A percentile compares a stretch with the other conserved stretches of the same genome.
phyloP scores from a whole-genome alignment of 2,797 vertebrate species.

The Centropyge bicolor region DNA sequence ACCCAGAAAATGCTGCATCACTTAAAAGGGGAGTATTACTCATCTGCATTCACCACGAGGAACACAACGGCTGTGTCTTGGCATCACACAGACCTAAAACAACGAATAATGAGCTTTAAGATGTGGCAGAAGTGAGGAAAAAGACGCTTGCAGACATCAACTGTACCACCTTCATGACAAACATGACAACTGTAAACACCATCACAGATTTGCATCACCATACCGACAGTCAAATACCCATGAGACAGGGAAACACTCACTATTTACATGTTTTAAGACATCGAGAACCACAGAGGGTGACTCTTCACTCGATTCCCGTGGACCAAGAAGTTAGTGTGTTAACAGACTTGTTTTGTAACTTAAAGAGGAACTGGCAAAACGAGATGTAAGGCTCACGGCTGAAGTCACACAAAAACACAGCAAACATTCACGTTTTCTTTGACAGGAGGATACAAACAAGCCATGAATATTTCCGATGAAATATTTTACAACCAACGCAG shows the following conservation, averaged over 20 bases:
- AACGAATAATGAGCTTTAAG: constrained; percentile 26
- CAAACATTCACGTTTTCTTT: constrained; percentile 52
- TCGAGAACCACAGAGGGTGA: constrained; percentile 32
- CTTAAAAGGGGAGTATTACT: constrained; percentile 19
- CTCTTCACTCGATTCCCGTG: constrained; percentile 25
- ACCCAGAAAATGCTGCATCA: constrained; percentile 49
- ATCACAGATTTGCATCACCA: constrained; percentile 57
- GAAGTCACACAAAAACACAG: constrained; percentile 47
- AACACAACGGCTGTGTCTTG: constrained; percentile 14
- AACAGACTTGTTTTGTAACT: constrained; percentile 58
- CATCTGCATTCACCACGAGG: constrained; percentile 27
- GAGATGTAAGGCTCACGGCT: constrained; percentile 48
- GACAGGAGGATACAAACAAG: constrained; percentile 38
- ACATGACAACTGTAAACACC: constrained; percentile 57
- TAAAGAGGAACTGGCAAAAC: constrained; percentile 55
- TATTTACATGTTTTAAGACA: constrained; percentile 74
- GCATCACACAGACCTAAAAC: constrained; percentile 31
- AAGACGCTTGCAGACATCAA: constrained; percentile 44
- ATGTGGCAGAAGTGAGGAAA: constrained; percentile 23
- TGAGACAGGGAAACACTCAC: constrained; percentile 46
- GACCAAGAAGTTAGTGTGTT: constrained; percentile 67
- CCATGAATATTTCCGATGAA: neutral
- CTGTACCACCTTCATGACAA: constrained; percentile 62
- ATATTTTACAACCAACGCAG: constrained; percentile 38
- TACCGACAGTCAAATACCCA: constrained; percentile 59